A percentile compares a stretch with the other conserved stretches of the same genome.
Conservation (phyloP, 2,888 invertebrate genomes). For the Ariolimax columbianus region DNA sequence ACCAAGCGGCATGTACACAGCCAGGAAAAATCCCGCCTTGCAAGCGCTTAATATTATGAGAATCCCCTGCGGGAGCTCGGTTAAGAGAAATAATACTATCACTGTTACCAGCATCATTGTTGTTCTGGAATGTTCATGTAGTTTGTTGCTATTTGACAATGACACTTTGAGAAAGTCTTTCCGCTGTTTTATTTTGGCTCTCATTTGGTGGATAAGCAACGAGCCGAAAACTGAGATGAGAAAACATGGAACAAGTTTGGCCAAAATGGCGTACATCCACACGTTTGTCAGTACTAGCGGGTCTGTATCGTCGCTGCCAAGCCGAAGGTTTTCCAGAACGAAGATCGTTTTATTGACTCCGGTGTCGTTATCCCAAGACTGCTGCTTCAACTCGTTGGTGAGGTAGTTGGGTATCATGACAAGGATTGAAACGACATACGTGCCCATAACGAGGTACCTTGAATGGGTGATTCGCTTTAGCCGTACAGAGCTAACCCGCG, state of each 20-base stretch:
- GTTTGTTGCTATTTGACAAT: slow-evolving; percentile 64
- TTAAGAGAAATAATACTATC: slow-evolving; percentile 89
- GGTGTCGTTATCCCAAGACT: neutral
- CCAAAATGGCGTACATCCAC: slow-evolving; percentile 93
- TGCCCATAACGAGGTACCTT: slow-evolving; percentile 86
- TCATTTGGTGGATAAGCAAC: slow-evolving; percentile 75
- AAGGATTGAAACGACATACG: slow-evolving; percentile 90
- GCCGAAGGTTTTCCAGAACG: slow-evolving; percentile 62
- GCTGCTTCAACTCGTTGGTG: slow-evolving; percentile 81
- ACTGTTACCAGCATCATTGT: slow-evolving; percentile 93
- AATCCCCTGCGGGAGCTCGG: slow-evolving; percentile 90
- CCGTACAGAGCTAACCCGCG: slow-evolving; percentile 83
- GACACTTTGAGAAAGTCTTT: slow-evolving; percentile 69
- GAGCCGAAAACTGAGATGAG: slow-evolving; percentile 85
- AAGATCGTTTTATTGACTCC: slow-evolving; percentile 61
- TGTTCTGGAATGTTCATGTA: slow-evolving; percentile 83
- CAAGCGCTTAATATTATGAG: slow-evolving; percentile 87
- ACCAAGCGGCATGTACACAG: slow-evolving; percentile 82
- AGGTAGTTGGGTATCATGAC: slow-evolving; percentile 92
- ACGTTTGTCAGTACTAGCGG: slow-evolving; percentile 82
- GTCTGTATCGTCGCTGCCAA: slow-evolving; percentile 65
- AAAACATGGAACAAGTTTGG: slow-evolving; percentile 93
- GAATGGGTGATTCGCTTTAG: slow-evolving; percentile 88
- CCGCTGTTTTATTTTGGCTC: slow-evolving; percentile 66
- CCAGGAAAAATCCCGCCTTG: slow-evolving; percentile 84